Conservation (phyloP, 2,113 vertebrate species). For the Poicephalus meyeri region DNA sequence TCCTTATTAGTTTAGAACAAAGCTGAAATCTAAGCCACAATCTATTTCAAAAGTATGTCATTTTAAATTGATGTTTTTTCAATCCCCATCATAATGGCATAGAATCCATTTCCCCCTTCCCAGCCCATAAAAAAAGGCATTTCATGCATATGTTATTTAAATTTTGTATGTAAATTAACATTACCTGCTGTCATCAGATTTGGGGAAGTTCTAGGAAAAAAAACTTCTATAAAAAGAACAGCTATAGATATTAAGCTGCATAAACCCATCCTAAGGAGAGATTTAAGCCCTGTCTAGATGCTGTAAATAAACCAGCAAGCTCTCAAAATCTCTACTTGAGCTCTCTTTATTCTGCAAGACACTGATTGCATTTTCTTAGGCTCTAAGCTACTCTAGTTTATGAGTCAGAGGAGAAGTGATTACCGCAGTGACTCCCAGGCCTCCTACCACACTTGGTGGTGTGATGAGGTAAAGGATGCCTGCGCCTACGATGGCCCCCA, state of each 20-base stretch:
- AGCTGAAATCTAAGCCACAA: slow-evolving; percentile 55
- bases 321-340: not conserved
- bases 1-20: slow-evolving; percentile 63
- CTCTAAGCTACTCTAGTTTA: not conserved
- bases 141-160: slow-evolving; percentile 13
- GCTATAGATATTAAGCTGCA: not conserved
- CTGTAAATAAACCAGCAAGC: not conserved
- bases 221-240: not conserved
- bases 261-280: not conserved
- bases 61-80: slow-evolving; percentile 58
- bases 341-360: not conserved
- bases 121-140: not conserved
- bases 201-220: slow-evolving; percentile 30
- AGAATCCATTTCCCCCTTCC: slow-evolving; percentile 30
- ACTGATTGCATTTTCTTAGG: not conserved
- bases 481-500: slow-evolving; percentile 88
- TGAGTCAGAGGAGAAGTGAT: slow-evolving; percentile 11
- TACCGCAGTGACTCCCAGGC: slow-evolving; percentile 89
- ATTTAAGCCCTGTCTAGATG: not conserved
- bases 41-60: slow-evolving; percentile 55
- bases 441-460: slow-evolving; percentile 80
- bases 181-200: slow-evolving; percentile 48
- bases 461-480: slow-evolving; percentile 91
- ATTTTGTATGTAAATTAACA: slow-evolving; percentile 25
- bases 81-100: slow-evolving; percentile 13